Evolutionary conservation across 2,797 vertebrate genomes (phyloP), one percentile per base, ranked within the genome.

Genomic region (Ctenopoma multispine): DNA sequence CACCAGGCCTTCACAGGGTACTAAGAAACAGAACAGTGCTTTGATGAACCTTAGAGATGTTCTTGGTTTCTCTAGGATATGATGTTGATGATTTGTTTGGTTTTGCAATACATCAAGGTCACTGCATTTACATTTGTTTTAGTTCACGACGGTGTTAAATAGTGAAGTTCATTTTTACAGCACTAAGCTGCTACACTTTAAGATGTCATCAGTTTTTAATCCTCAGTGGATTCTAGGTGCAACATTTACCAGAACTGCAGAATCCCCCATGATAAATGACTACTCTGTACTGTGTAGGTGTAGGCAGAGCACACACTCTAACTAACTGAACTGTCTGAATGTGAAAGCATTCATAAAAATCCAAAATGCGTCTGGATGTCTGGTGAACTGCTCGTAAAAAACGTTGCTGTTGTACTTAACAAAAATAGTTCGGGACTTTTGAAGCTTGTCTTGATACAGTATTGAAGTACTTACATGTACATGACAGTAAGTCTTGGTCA

Each of bases 1-100:
- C 27, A 21, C n/a, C 72, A 57, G 49, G 63, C 70, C 65, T 66
- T 73, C 14, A 1, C 36, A 21, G 55, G 69, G 23, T 62, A 63
- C 24, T n/a, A 29, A 77, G 66, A 75, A 48, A 65, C 10, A 2
- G 20, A 47, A 17, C 21, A 31, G 46, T 56, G 23, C 41, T 56
- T 15, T 46, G 43, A 36, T 53, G 79, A 36, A 64, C 24, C 49
- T 60, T 12, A 34, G 23, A 59, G 43, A 64, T 10, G 56, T 54
- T 44, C 41, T 57, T 18, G 14, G 18, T 54, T 61, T 54, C 27
- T 6, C n/a, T 20, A 47, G 44, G 3, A 47, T 20, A 7, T 3
- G 17, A 17, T 17, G 4, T 18, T n/a, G 17, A 5, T 44, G 43
- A 8, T 7, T 44, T 44, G 17, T 70, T 36, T 40, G n/a, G 41